A percentile compares a stretch with the other conserved stretches of the same genome.
phyloP scores from a whole-genome alignment of 1,140 invertebrate species.

The Conus ventricosus region DNA sequence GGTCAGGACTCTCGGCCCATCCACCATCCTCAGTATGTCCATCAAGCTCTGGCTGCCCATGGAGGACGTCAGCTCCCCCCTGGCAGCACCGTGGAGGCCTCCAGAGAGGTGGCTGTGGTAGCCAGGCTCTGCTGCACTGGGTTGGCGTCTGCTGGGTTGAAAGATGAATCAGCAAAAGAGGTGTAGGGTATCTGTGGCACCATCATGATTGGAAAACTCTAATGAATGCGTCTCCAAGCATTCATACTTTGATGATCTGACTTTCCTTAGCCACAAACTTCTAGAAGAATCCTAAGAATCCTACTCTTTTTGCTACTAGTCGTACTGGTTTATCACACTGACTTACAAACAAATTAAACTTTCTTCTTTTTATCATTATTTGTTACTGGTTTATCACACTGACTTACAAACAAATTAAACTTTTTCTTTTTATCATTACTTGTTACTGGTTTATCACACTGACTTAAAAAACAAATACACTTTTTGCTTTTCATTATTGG shows the following conservation, averaged over 20 bases:
- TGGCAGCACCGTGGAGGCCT: slow-evolving; percentile 29
- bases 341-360: no score
- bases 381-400: no score
- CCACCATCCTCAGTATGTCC: slow-evolving; percentile 68
- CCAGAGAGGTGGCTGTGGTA: slow-evolving; percentile 22
- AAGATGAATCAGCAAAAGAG: background rate
- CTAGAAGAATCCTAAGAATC: no score
- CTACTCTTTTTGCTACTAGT: no score
- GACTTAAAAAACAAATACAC: background rate
- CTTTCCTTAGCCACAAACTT: no score
- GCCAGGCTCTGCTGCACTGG: slow-evolving; percentile 32
- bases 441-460: no score
- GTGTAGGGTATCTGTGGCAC: background rate
- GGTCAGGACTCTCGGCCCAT: slow-evolving; percentile 56
- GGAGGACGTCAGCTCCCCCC: slow-evolving; percentile 57
- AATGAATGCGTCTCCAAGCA: background rate
- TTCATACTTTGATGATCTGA: background rate
- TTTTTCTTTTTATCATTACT: no score
- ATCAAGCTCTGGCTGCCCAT: slow-evolving; percentile 67
- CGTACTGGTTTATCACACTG: no score
- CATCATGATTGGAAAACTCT: background rate
- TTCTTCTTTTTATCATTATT: no score
- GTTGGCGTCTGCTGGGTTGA: background rate
- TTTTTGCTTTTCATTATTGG: no score
- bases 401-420: background rate